Percentiles rank a stretch among this genome's conserved stretches.
These are phyloP conservation scores for Drosophila sproati DNA, from an alignment of 1,140 invertebrate species.

Conservation along the genomic window DNA sequence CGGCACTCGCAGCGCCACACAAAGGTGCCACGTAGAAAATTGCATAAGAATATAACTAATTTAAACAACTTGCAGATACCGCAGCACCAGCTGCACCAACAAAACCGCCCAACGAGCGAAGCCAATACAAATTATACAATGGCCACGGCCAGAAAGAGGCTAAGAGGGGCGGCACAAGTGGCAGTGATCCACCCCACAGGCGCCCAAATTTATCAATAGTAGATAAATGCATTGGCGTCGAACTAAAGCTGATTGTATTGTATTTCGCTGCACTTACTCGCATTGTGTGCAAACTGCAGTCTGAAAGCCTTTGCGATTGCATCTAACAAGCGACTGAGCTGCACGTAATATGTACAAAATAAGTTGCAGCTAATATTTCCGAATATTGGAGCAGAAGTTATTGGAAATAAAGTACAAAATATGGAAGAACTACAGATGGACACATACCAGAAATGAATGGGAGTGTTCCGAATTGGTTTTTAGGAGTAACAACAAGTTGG, in stretches of 20 bases:
- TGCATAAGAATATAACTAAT: slow-evolving; percentile 81
- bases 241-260: slow-evolving; percentile 26
- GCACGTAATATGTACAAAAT: no score
- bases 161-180: not conserved
- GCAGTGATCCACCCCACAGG: not conserved
- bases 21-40: slow-evolving; percentile 80
- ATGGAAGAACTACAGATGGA: no score
- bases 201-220: slow-evolving; percentile 44
- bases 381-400: no score
- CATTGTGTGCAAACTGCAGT: slow-evolving; percentile 13
- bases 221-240: slow-evolving; percentile 32
- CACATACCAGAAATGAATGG: no score
- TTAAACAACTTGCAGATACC: slow-evolving; percentile 77
- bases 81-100: slow-evolving; percentile 17
- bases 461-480: no score
- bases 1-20: slow-evolving; percentile 45
- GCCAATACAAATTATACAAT: slow-evolving; percentile 75
- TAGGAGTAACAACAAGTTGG: no score
- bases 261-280: slow-evolving; percentile 1
- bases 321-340: slow-evolving; percentile 23
- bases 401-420: no score
- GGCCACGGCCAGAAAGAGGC: not conserved
- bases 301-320: slow-evolving; percentile 42
- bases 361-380: no score
- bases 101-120: slow-evolving; percentile 10